Evolutionary conservation across 2,797 vertebrate genomes (phyloP), one percentile per base, ranked within the genome.

Genomic region (Brachyrhaphis roseni): DNA sequence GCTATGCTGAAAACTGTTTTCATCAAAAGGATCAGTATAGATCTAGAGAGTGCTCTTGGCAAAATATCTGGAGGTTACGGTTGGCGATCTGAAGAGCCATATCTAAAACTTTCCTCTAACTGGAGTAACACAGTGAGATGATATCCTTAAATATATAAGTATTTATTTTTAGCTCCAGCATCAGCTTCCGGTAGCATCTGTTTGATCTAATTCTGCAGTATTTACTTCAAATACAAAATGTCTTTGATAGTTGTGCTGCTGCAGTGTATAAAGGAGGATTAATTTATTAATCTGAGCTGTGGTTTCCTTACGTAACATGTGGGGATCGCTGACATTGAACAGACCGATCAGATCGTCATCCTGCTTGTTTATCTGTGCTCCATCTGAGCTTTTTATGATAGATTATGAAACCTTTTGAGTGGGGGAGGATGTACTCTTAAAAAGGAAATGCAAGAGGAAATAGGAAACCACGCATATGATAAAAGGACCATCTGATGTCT

Each of bases 381-480:
- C 20, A 46, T 82, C 0, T 0, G n/a, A 68, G 31, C 53, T 76
- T 78, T 31, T 55, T 1, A 31, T 41, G 11, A 4, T 51, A 45
- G 20, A 39, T 75, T 73, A 23, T 8, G 16, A 51, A 20, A 8
- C 4, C 0, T 57, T 72, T 78, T 62, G 28, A 51, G 66, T 80
- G 51, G 39, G 64, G 72, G 73, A 64, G 18, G 53, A 31, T 20
- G 8, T 64, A 59, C 18, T 74, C 76, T 53, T 66, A 76, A 45
- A 78, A 66, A 80, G 57, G 55, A 81, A 75, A 78, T 47, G 23
- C 43, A 31, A 78, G 64, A 82, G 64, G 75, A 88, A 82, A 80
- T 43, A 41, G 15, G 15, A 78, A 34, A 71, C 66, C 36, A 13
- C 43, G 66, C 23, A 26, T 15, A 70, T 43, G 23, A 10, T 13